Conservation (phyloP, 2,113 vertebrate genomes). For the Orycteropus afer region DNA sequence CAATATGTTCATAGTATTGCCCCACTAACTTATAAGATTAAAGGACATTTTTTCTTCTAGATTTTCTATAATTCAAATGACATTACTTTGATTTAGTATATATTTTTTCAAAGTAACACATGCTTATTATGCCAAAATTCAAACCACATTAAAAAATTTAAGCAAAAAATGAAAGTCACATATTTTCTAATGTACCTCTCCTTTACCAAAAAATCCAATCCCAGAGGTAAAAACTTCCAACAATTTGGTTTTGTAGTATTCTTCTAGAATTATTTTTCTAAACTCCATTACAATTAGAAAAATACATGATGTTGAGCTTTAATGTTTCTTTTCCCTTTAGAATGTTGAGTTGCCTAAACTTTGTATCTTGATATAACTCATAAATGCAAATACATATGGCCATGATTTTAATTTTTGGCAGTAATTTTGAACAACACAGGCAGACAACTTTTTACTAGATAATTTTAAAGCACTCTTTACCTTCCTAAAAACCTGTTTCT, state of each 20-base stretch:
- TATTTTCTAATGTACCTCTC: background rate
- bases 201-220: background rate
- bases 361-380: background rate
- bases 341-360: constrained; percentile 10
- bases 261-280: constrained; percentile 26
- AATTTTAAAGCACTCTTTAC: background rate
- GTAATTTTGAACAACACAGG: constrained; percentile 26
- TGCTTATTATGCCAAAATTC: background rate
- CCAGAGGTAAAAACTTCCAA: background rate
- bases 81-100: background rate
- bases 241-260: background rate
- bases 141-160: background rate
- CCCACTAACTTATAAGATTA: background rate
- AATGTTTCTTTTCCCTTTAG: background rate
- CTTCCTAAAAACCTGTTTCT: background rate
- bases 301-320: background rate
- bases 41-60: background rate
- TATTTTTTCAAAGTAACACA: constrained; percentile 29
- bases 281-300: constrained; percentile 35
- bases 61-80: constrained; percentile 29
- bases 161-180: constrained; percentile 1
- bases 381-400: background rate
- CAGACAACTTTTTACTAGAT: background rate
- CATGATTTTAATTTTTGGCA: background rate
- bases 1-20: background rate